phyloP scores from a whole-genome alignment of 2,797 vertebrate genomes.

The Squalus acanthias region DNA sequence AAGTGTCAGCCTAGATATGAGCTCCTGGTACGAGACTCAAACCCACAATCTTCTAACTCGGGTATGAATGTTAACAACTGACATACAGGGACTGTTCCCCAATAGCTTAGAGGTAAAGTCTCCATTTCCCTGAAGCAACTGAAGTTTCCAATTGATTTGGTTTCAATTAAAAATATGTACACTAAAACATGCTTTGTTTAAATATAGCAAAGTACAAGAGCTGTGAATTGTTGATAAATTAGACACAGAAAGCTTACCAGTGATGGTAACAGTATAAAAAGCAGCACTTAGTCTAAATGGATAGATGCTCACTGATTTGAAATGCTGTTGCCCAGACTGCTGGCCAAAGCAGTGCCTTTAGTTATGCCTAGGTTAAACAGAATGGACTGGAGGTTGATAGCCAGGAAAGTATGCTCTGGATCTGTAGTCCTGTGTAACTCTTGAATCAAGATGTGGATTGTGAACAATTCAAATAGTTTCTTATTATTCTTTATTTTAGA shows the following conservation, averaged over 20 bases:
- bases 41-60: background rate
- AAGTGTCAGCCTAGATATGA: background rate
- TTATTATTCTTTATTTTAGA: constrained; percentile 81
- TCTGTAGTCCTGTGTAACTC: constrained; percentile 66
- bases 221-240: background rate
- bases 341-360: constrained; percentile 46
- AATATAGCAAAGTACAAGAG: background rate
- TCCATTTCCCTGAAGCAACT: background rate
- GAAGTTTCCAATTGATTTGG: background rate
- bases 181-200: background rate
- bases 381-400: constrained; percentile 75
- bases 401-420: constrained; percentile 66
- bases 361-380: constrained; percentile 66
- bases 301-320: constrained; percentile 40
- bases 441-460: constrained; percentile 68
- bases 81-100: background rate
- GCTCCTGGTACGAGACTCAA: background rate
- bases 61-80: background rate
- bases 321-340: constrained; percentile 43
- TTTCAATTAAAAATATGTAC: background rate
- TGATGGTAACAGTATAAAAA: background rate
- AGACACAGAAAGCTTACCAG: background rate
- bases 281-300: background rate
- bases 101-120: background rate
- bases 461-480: constrained; percentile 73